These are phyloP conservation scores for Leptobrachium ailaonicum DNA, from an alignment of 2,113 vertebrate species.

Conservation along the genomic window DNA sequence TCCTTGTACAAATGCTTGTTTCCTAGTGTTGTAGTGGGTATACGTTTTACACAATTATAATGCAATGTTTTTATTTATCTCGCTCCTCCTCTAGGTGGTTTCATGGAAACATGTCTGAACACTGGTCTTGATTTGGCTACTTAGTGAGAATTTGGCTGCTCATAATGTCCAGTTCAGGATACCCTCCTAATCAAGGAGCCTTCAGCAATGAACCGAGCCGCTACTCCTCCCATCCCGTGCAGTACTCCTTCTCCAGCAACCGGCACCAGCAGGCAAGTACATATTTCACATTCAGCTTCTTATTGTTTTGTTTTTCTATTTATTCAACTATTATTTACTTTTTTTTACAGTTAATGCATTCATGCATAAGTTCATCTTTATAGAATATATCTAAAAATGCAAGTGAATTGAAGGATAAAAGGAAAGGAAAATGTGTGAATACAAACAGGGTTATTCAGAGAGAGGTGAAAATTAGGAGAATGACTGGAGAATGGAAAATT, in stretches of 20 bases:
- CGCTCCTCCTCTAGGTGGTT: constrained; percentile 73
- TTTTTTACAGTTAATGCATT: too few relatives aligned
- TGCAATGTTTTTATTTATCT: not conserved
- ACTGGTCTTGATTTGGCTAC: constrained; percentile 73
- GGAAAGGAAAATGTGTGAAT: too few relatives aligned
- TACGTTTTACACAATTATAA: not conserved
- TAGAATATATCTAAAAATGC: too few relatives aligned
- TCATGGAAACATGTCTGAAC: constrained; percentile 79
- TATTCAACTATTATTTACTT: too few relatives aligned
- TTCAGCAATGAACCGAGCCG: constrained; percentile 94
- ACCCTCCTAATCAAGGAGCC: constrained; percentile 92
- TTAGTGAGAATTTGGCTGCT: constrained; percentile 72
- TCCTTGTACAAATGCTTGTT: too few relatives aligned
- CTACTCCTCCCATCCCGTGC: constrained; percentile 89
- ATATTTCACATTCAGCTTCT: too few relatives aligned
- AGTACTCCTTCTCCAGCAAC: constrained; percentile 84
- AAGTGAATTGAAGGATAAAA: too few relatives aligned
- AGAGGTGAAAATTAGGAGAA: too few relatives aligned
- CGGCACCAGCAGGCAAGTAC: constrained; percentile 88
- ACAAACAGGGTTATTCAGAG: too few relatives aligned
- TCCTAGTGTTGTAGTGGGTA: not conserved
- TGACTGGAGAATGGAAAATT: too few relatives aligned
- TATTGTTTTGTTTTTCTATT: too few relatives aligned
- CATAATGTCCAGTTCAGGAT: constrained; percentile 97
- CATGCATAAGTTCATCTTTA: too few relatives aligned